Evolutionary conservation across 2,888 invertebrate species (phyloP), one percentile per base, ranked within the genome.

Genomic region (Lingula anatina): DNA sequence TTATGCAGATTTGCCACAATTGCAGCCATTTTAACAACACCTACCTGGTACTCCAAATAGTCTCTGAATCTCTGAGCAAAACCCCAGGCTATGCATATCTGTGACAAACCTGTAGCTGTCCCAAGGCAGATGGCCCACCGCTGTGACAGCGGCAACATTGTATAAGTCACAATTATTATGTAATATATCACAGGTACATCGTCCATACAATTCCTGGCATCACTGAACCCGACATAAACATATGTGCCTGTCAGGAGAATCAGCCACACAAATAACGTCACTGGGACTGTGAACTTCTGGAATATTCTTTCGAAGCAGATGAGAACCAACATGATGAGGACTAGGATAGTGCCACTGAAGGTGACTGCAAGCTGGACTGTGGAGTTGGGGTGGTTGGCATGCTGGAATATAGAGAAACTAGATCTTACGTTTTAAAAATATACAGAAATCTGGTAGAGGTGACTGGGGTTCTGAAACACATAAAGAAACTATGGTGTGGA

Each of bases 81-180:
- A 35, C 84, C 80, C 0, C 82, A 55, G 39, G 85, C 84, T 57
- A 87, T 78, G 61, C 89, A 81, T 46, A 87, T 77, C 77, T 93
- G 92, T 35, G 87, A 83, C 47, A 87, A 71, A 12, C 89, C 88
- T 0, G 92, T 88, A 52, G 90, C 81, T 53, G 85, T 82, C 2
- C 93, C 93, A 39, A 90, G 87, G 48, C 88, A 81, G 69, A 93
- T 87, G 76, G 93, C 91, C 90, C 91, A 91, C 0, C 84, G 78
- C 62, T 87, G 81, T 2, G 88, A 85, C 62, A 90, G 82, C 0
- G 90, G 89, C 78, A 91, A 82, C 87, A 90, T 89, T 46, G 90
- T 90, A 70, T 90, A 89, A 50, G 87, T 84, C 70, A 87, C 87
- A 77, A 90, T 78, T 61, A 91, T 80, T 1, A 87, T 83, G 68